These are phyloP conservation scores for Thomomys bottae DNA, from an alignment of 2,113 vertebrate species.

Conservation along the genomic window DNA sequence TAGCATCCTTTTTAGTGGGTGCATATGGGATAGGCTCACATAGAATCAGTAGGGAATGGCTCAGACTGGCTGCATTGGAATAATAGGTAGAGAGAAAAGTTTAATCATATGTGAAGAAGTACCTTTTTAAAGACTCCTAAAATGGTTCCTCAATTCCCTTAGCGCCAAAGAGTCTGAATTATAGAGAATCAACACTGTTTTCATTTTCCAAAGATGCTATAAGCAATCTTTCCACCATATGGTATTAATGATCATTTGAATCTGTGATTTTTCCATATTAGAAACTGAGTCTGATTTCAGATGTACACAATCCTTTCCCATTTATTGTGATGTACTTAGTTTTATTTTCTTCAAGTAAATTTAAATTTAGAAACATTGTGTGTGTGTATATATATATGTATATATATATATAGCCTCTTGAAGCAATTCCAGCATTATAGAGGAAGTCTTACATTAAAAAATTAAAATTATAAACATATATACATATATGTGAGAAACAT, in stretches of 20 bases:
- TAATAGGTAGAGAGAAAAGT: not conserved
- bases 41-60: conserved; percentile 42
- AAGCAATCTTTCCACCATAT: not conserved
- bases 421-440: not conserved
- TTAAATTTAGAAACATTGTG: not conserved
- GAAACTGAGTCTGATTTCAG: conserved; percentile 1
- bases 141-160: conserved; percentile 12
- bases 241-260: not conserved
- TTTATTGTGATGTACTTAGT: not conserved
- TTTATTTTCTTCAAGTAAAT: conserved; percentile 16
- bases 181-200: not conserved
- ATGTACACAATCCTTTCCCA: not conserved
- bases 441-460: not conserved
- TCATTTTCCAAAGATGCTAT: conserved; percentile 13
- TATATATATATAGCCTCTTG: not conserved
- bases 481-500: not conserved
- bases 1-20: conserved; percentile 3
- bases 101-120: not conserved
- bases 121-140: not conserved
- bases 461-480: not conserved
- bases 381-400: too few relatives aligned
- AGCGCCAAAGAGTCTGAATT: not conserved
- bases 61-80: not conserved
- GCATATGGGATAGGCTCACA: conserved; percentile 29
- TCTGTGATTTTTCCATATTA: not conserved